Conservation (phyloP, 2,113 vertebrate species). For the Bos javanicus region DNA sequence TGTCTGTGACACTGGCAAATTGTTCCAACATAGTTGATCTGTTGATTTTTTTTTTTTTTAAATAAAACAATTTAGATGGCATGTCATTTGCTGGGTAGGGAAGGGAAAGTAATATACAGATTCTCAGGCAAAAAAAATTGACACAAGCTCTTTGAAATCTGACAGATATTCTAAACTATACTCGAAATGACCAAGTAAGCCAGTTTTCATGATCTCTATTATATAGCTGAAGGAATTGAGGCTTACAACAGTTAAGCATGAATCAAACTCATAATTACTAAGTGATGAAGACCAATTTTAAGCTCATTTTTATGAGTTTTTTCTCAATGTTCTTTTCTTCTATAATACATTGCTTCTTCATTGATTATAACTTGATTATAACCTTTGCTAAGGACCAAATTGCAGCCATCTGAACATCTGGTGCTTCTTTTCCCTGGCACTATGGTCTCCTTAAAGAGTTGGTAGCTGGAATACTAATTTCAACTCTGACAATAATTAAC, state of each 20-base stretch:
- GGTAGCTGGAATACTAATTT: constrained; percentile 33
- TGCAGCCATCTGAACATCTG: constrained; percentile 47
- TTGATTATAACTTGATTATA: constrained; percentile 44
- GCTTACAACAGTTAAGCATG: constrained; percentile 10
- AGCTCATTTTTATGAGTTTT: constrained; percentile 33
- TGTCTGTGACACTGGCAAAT: not conserved
- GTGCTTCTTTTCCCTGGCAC: constrained; percentile 1
- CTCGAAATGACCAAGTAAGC: constrained; percentile 34
- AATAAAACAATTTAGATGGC: not conserved
- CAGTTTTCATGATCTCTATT: constrained; percentile 24
- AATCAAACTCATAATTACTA: constrained; percentile 50
- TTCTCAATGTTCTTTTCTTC: constrained; percentile 35
- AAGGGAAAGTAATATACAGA: not conserved
- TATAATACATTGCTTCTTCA: not conserved
- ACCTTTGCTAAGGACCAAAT: constrained; percentile 51
- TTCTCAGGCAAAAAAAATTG: not conserved
- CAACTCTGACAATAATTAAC: constrained; percentile 16
- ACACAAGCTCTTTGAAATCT: constrained; percentile 14
- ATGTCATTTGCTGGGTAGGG: not conserved
- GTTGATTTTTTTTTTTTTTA: not conserved
- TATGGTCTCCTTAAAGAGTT: constrained; percentile 18
- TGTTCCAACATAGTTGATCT: not conserved
- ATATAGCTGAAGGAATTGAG: constrained; percentile 4
- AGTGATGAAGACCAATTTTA: constrained; percentile 50
- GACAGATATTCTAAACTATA: constrained; percentile 4